These are phyloP conservation scores for Malachius bipustulatus DNA, from an alignment of 2,888 invertebrate genomes.

Conservation along the genomic window DNA sequence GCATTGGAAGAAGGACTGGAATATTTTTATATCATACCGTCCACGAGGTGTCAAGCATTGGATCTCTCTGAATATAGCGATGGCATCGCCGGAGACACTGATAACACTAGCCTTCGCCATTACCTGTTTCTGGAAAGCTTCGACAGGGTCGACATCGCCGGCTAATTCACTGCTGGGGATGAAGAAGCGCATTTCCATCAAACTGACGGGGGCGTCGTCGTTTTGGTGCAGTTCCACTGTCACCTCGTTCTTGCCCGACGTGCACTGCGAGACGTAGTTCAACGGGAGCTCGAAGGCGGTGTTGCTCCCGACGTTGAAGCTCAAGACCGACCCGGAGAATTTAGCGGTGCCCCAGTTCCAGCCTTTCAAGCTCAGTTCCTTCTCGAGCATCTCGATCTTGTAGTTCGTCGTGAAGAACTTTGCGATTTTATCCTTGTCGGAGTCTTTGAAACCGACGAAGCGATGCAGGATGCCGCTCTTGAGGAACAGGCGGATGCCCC, in stretches of 20 bases:
- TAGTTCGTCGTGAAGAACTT: constrained; percentile 80
- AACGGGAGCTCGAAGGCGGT: constrained; percentile 94
- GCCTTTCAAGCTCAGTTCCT: constrained; percentile 87
- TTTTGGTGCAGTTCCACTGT: constrained; percentile 98
- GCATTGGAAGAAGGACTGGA: constrained; percentile 80
- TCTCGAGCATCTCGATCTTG: constrained; percentile 75
- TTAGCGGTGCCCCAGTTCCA: constrained; percentile 99
- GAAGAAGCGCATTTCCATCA: constrained; percentile 97
- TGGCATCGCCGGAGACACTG: constrained; percentile 94
- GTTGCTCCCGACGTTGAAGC: constrained; percentile 70
- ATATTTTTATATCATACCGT: constrained; percentile 93
- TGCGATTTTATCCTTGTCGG: constrained; percentile 88
- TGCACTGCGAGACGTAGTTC: constrained; percentile 90
- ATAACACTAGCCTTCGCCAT: constrained; percentile 97
- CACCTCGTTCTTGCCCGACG: constrained; percentile 94
- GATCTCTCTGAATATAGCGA: constrained; percentile 92
- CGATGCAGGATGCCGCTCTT: constrained; percentile 84
- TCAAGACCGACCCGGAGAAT: constrained; percentile 77
- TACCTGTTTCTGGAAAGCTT: constrained; percentile 94
- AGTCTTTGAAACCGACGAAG: constrained; percentile 87
- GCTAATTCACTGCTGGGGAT: constrained; percentile 84
- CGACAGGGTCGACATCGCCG: constrained; percentile 83
- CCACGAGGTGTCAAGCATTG: constrained; percentile 98
- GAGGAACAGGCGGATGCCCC: constrained; percentile 80
- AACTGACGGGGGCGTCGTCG: constrained; percentile 92